A percentile compares a stretch with the other conserved stretches of the same genome.
Conservation (phyloP, 1,140 invertebrate species). For the Drosophila rhopaloa region DNA sequence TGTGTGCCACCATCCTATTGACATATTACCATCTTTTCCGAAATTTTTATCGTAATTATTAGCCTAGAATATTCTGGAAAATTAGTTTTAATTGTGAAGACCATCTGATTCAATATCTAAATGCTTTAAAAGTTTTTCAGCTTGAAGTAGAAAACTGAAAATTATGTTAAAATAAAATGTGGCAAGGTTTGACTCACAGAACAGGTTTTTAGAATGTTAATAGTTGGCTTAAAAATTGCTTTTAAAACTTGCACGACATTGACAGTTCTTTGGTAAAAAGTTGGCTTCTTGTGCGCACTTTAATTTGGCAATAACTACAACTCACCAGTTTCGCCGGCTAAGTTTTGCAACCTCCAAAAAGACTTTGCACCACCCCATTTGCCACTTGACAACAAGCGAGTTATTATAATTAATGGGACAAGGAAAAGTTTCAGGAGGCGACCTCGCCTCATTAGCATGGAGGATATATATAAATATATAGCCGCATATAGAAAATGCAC, state of each 20-base stretch:
- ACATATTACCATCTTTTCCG: too few relatives aligned
- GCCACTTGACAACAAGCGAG: conserved; percentile 24
- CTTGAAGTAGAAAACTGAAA: too few relatives aligned
- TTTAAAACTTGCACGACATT: background rate
- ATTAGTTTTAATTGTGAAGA: too few relatives aligned
- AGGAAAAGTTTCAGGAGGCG: conserved; percentile 14
- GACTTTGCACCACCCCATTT: too few relatives aligned
- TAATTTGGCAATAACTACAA: conserved; percentile 9
- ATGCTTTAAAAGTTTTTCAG: too few relatives aligned
- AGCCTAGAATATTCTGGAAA: too few relatives aligned
- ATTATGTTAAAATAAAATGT: too few relatives aligned
- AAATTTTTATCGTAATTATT: too few relatives aligned
- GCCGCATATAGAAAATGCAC: background rate
- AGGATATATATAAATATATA: background rate
- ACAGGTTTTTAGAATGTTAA: background rate
- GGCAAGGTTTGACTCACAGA: background rate
- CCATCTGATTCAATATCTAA: too few relatives aligned
- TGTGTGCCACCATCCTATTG: too few relatives aligned
- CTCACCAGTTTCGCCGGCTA: background rate
- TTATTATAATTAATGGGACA: conserved; percentile 44
- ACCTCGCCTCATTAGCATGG: conserved; percentile 36
- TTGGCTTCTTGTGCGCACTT: conserved; percentile 33
- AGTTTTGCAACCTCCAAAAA: background rate
- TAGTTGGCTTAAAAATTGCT: background rate
- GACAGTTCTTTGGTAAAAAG: conserved; percentile 1